Evolutionary conservation across 1,140 invertebrate species (phyloP).

Genomic region (Aphis craccivora): DNA sequence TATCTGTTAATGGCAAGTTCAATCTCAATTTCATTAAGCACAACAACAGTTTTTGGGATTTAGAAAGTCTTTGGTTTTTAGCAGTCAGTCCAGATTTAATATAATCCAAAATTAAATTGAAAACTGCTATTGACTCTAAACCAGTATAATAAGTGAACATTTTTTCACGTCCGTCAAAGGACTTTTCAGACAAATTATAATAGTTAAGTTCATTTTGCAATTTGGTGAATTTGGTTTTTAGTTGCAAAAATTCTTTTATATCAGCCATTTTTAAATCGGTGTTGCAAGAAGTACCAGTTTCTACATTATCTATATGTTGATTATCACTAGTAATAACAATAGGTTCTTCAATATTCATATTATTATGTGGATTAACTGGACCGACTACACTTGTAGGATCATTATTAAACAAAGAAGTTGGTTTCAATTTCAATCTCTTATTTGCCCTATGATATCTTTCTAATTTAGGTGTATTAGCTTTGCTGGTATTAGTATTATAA

Average conservation of each 20-base stretch:
- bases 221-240: not conserved
- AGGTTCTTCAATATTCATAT: not conserved
- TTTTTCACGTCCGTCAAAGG: not conserved
- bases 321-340: no score
- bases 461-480: not conserved
- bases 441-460: not conserved
- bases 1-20: no score
- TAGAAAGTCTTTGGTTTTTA: not conserved
- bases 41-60: conserved; percentile 31
- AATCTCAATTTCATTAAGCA: no score
- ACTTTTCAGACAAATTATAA: not conserved
- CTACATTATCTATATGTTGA: no score
- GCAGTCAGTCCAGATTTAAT: not conserved
- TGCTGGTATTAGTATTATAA: no score
- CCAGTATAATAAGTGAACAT: conserved; percentile 7
- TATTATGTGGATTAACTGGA: not conserved
- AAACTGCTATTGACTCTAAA: not conserved
- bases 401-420: not conserved
- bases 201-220: not conserved
- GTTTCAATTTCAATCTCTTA: not conserved
- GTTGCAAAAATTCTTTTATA: no score
- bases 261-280: no score
- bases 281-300: no score
- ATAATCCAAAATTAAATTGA: not conserved
- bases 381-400: no score